phyloP scores from a whole-genome alignment of 2,797 vertebrate genomes.

The Myotis planiceps region DNA sequence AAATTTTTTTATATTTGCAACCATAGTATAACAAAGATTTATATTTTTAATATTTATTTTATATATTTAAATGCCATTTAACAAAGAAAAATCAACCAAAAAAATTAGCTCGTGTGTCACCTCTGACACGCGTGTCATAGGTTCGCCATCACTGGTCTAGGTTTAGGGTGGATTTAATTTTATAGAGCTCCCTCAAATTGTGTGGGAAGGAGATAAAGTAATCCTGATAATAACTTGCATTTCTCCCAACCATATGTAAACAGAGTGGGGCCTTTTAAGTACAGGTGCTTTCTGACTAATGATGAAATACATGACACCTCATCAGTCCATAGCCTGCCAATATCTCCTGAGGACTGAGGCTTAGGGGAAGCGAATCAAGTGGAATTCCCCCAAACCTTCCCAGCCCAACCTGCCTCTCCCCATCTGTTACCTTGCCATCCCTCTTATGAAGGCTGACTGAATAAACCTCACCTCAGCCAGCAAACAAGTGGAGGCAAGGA shows the following conservation, averaged over 20 bases:
- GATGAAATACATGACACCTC: background rate
- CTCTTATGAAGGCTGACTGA: background rate
- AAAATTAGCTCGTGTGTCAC: too few species aligned
- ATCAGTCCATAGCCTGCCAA: background rate
- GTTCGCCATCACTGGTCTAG: background rate
- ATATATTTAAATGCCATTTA: too few species aligned
- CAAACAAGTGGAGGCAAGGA: slow-evolving; percentile 9
- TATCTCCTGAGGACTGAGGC: background rate
- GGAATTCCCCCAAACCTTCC: background rate
- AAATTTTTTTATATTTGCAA: too few species aligned
- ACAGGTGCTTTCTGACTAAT: slow-evolving; percentile 34
- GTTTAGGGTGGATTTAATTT: background rate
- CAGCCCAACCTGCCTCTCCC: background rate
- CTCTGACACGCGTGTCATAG: too few species aligned
- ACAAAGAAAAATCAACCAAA: too few species aligned
- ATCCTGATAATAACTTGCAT: background rate
- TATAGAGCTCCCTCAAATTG: background rate
- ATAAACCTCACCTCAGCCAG: background rate
- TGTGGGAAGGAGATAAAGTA: background rate
- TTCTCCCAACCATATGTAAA: background rate
- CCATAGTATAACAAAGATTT: too few species aligned
- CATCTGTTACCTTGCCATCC: background rate
- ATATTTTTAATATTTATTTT: too few species aligned
- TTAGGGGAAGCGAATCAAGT: background rate
- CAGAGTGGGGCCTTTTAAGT: background rate